These are phyloP conservation scores for Chironomus striatipennis DNA, from an alignment of 1,140 invertebrate genomes.

Conservation along the genomic window DNA sequence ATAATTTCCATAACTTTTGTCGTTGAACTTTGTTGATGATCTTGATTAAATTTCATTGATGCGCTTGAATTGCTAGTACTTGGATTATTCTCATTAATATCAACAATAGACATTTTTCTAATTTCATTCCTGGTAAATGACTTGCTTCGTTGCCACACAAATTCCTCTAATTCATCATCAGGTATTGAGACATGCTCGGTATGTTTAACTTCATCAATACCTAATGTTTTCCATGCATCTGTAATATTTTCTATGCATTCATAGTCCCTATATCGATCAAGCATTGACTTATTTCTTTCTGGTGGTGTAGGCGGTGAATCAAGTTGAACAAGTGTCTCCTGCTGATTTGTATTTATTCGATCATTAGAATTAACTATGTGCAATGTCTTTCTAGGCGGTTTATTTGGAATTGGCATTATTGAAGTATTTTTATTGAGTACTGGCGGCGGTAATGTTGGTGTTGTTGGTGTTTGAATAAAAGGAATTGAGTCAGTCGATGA, in stretches of 20 bases:
- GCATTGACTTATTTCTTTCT: slow-evolving; percentile 5
- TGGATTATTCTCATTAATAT: slow-evolving; percentile 25
- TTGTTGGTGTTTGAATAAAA: slow-evolving; percentile 26
- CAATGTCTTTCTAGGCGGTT: slow-evolving; percentile 36
- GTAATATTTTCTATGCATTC: slow-evolving; percentile 42
- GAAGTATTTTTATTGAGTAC: slow-evolving; percentile 5
- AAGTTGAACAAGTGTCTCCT: slow-evolving; percentile 27
- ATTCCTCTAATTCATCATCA: slow-evolving; percentile 35
- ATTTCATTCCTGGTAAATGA: slow-evolving; percentile 32
- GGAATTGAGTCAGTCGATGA: slow-evolving; percentile 35
- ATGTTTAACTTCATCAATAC: slow-evolving; percentile 59
- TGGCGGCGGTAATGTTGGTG: slow-evolving; percentile 20
- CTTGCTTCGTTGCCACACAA: slow-evolving; percentile 37
- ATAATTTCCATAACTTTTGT: slow-evolving; percentile 28
- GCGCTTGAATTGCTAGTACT: slow-evolving; percentile 20
- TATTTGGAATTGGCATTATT: slow-evolving; percentile 34
- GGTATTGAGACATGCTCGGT: slow-evolving; percentile 42
- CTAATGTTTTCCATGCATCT: slow-evolving; percentile 68
- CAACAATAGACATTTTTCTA: slow-evolving; percentile 27
- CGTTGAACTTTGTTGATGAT: slow-evolving; percentile 32
- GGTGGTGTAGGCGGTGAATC: slow-evolving; percentile 20
- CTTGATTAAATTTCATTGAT: too few species aligned
- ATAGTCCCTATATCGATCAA: slow-evolving; percentile 33
- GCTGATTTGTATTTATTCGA: slow-evolving; percentile 27
- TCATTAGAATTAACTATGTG: slow-evolving; percentile 26